Evolutionary conservation across 1,140 invertebrate species (phyloP), one percentile per base, ranked within the genome.

Genomic region (Sinella curviseta): DNA sequence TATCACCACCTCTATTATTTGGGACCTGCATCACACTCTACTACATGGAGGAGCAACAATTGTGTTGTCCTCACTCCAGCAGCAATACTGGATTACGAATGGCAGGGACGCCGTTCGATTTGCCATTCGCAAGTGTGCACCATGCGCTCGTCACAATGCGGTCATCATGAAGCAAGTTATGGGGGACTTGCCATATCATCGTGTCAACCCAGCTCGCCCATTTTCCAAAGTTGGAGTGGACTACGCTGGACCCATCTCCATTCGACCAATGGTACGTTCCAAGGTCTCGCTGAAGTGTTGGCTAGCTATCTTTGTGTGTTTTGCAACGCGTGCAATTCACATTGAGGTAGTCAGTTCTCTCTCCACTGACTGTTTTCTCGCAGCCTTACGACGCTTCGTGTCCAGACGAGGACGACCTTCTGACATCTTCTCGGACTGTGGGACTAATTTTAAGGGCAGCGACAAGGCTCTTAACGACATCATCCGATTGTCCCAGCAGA

Each of bases 111-210:
- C 65, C 2, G 31, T 70, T 14, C 8, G 30, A 31, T 70, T 70
- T 24, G 24, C 24, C 57, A 17, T 65, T 4, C 14, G 24, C 8
- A 65, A 65, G 82, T 86, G 85, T 65, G 26, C 24, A 4, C 14
- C 8, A 31, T 70, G 65, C 79, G 84, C 83, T 28, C 82, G 77
- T 20, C 34, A 77, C 14, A 79, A 79, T 31, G 80, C 83, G 8
- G 60, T 17, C 31, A 16, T 74, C n/a, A 30, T 79, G 8, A 67
- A 77, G 30, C 84, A 78, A 8, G 12, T 82, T 1, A 87, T 87
- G 86, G 86, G 80, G 16, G 60, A 85, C 57, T 76, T 87, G 1
- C 85, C 86, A 12, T n/a, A 16, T 30, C 65, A 81, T 34, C 35
- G 86, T 60, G 83, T 88, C 0, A 82, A 34, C 28, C 78, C 83